Percentiles rank a stretch among this genome's conserved stretches.
Evolutionary conservation across 2,888 invertebrate genomes (phyloP).

Genomic region (Synergus itoensis): DNA sequence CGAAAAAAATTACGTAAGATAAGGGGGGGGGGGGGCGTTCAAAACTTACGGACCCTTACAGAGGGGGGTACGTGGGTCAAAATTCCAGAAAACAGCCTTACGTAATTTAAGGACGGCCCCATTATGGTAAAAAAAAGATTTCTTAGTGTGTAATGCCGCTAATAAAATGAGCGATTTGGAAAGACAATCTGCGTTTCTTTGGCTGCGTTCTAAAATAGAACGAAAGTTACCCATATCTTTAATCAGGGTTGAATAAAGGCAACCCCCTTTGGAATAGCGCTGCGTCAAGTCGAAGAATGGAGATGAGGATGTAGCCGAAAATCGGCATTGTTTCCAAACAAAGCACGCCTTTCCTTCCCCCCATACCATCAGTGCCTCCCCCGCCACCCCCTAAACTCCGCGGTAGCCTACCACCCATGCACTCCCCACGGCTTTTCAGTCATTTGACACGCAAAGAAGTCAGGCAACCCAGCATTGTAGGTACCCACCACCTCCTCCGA

Average conservation of each 20-base stretch:
- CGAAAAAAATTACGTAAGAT: no score
- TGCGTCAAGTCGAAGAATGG: slow-evolving; percentile 77
- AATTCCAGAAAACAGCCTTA: no score
- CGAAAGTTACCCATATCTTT: slow-evolving; percentile 72
- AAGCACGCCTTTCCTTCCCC: slow-evolving; percentile 76
- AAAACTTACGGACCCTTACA: no score
- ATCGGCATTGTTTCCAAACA: slow-evolving; percentile 78
- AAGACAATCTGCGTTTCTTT: neutral
- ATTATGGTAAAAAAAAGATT: no score
- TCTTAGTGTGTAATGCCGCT: neutral
- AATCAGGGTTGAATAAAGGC: slow-evolving; percentile 76
- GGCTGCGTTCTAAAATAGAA: slow-evolving; percentile 1
- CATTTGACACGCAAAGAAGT: slow-evolving; percentile 78
- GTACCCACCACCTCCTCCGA: slow-evolving; percentile 61
- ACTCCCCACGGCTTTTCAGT: slow-evolving; percentile 74
- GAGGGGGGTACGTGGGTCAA: no score
- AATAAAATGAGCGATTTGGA: neutral
- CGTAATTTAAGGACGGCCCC: no score
- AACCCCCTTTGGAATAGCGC: slow-evolving; percentile 70
- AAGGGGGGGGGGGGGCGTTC: no score
- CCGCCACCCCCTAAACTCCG: slow-evolving; percentile 49
- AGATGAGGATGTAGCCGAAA: slow-evolving; percentile 78
- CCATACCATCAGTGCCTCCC: slow-evolving; percentile 61
- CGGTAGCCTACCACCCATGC: slow-evolving; percentile 57
- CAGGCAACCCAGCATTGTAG: slow-evolving; percentile 73